Evolutionary conservation across 1,140 invertebrate species (phyloP), one percentile per base, ranked within the genome.

Genomic region (Drosophila parvula): DNA sequence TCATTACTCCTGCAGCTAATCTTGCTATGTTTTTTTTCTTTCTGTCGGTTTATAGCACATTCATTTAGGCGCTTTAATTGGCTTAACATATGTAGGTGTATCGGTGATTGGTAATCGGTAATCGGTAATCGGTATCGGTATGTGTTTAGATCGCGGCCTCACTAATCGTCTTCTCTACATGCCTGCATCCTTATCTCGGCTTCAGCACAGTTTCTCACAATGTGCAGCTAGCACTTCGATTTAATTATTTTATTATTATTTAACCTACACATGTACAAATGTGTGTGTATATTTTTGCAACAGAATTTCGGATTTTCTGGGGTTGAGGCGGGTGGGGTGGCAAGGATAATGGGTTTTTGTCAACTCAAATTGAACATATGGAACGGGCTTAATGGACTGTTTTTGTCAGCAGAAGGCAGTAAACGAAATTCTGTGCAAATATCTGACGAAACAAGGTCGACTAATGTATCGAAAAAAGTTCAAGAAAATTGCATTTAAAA

Each of bases 321-420:
- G 14, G 30, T 28, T 8, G 12, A 4, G 28, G n/a, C 12, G 6
- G 32, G n/a, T n/a, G n/a, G n/a, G n/a, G n/a, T n/a, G n/a, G 41
- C 12, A 4, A 34, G 62, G 34, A 22, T 34, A 16, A 18, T 45
- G 50, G 40, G n/a, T 22, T 38, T 32, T 30, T 22, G 18, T 30
- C 56, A 67, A 67, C 36, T 30, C 12, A 57, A 58, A 36, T 10
- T 16, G 48, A 55, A 51, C 34, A 18, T 51, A 18, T 50, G 40
- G 30, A 56, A 43, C 3, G 41, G 64, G 36, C 40, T 55, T 59
- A 69, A 81, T 81, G 73, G 74, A 76, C 62, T 55, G 47, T 68
- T 64, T 64, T 74, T 85, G 81, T 85, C 81, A 85, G 81, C 81
- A 85, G 79, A 85, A 86, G 81, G 74, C 81, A 78, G 68, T 58